phyloP scores from a whole-genome alignment of 2,797 vertebrate species.

The Salarias fasciatus region DNA sequence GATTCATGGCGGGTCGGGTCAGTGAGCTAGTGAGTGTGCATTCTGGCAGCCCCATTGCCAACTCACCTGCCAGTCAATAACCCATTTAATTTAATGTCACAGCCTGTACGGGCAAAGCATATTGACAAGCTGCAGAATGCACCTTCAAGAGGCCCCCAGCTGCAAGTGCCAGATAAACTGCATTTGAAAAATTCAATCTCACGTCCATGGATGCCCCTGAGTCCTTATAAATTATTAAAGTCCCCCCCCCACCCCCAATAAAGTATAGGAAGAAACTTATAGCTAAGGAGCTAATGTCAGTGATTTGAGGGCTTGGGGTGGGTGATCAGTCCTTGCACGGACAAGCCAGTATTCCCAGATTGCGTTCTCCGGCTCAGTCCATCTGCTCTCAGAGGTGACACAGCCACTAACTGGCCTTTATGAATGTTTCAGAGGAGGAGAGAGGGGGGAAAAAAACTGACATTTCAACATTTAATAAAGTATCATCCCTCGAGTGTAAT shows the following conservation, averaged over 20 bases:
- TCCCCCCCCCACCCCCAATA: conserved; percentile 43
- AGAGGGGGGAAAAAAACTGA: conserved; percentile 45
- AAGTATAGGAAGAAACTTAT: conserved; percentile 65
- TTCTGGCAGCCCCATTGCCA: conserved; percentile 83
- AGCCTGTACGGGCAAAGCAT: conserved; percentile 82
- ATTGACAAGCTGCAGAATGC: conserved; percentile 89
- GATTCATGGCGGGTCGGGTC: conserved; percentile 85
- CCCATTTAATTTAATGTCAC: conserved; percentile 98
- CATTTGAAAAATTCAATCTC: conserved; percentile 84
- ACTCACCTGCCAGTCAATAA: conserved; percentile 93
- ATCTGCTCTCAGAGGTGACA: conserved; percentile 56
- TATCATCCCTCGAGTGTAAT: conserved; percentile 36
- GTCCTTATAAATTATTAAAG: conserved; percentile 81
- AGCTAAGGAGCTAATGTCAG: conserved; percentile 72
- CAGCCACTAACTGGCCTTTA: conserved; percentile 72
- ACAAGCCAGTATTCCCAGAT: conserved; percentile 55
- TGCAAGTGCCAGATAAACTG: conserved; percentile 95
- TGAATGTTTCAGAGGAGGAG: conserved; percentile 63
- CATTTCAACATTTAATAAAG: conserved; percentile 65
- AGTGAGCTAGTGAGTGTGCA: conserved; percentile 76
- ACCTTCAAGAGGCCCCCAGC: conserved; percentile 84
- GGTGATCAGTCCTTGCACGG: conserved; percentile 45
- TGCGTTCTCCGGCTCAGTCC: conserved; percentile 42
- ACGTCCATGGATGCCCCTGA: conserved; percentile 69
- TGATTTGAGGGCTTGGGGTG: conserved; percentile 63